Evolutionary conservation across 2,113 vertebrate species (phyloP), one percentile per base, ranked within the genome.

Genomic region (Cheilinus undulatus): DNA sequence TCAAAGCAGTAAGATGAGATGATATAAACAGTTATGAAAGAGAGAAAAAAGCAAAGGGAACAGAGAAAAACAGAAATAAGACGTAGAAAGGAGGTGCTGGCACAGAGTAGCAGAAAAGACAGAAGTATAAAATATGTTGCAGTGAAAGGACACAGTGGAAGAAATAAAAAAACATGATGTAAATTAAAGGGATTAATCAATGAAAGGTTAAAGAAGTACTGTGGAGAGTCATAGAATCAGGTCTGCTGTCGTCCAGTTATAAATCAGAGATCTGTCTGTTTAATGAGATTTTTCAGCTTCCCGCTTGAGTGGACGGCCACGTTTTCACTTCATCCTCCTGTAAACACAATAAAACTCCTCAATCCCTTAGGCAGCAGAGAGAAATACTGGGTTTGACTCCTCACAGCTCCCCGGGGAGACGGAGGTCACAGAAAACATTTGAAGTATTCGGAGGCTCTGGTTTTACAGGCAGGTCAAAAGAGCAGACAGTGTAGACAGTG

Each of bases 361-460:
- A 75, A 69, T 80, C 75, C 73, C 62, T 34, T 19, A 7, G 42
- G 51, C 54, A 15, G 74, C 32, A 76, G 80, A 38, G 0, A 54
- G 45, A 53, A n/a, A 7, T 28, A 8, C 26, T 3, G 1, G 0
- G 20, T 48, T 46, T 48, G 12, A 22, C 49, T 62, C 45, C 59
- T 30, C 1, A 14, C 7, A 46, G 32, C 23, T 14, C 49, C 26
- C 12, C 62, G 0, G 58, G 60, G 59, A 79, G 62, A 72, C 0
- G 11, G 30, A 76, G 80, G 80, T 84, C 78, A 84, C 0, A 48
- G 20, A 23, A 86, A 56, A 32, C 78, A 88, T 66, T 8, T 59
- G 19, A 80, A 62, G 72, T 49, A 81, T 86, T 70, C 71, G 17
- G 45, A 46, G 58, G n/a, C 23, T 78, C 54, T 53, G 63, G 26